Conservation (phyloP, 2,888 invertebrate species). For the Cheilosia pagana region DNA sequence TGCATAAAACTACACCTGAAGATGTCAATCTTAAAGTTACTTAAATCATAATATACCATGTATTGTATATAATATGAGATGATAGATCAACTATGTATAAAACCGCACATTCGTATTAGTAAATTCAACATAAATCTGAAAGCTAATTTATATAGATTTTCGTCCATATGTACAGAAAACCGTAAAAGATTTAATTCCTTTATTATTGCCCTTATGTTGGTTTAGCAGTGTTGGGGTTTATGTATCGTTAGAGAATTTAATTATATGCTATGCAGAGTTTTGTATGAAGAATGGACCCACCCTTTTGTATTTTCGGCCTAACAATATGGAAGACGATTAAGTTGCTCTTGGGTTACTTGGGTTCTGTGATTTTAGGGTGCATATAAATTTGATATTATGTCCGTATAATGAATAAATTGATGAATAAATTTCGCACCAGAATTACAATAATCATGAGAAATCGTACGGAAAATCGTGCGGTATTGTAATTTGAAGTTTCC, state of each 20-base stretch:
- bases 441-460: constrained; percentile 21
- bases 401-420: constrained; percentile 84
- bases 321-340: constrained; percentile 23
- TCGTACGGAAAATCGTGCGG: constrained; percentile 9
- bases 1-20: too few species aligned
- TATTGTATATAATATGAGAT: too few species aligned
- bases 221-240: constrained; percentile 3
- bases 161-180: background rate
- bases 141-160: background rate
- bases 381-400: constrained; percentile 83
- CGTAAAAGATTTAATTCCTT: constrained; percentile 21
- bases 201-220: constrained; percentile 10
- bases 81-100: too few species aligned
- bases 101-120: too few species aligned
- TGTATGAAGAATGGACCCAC: constrained; percentile 12
- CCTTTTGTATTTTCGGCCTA: constrained; percentile 3
- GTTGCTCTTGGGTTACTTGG: constrained; percentile 16
- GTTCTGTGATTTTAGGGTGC: constrained; percentile 79
- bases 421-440: constrained; percentile 81
- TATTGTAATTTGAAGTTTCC: constrained; percentile 22
- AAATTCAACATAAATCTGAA: too few species aligned
- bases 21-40: too few species aligned
- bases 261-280: constrained; percentile 27
- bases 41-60: too few species aligned
- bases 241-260: constrained; percentile 23